Evolutionary conservation across 2,888 invertebrate species (phyloP), one percentile per base, ranked within the genome.

Genomic region (Sminthurides aquaticus): DNA sequence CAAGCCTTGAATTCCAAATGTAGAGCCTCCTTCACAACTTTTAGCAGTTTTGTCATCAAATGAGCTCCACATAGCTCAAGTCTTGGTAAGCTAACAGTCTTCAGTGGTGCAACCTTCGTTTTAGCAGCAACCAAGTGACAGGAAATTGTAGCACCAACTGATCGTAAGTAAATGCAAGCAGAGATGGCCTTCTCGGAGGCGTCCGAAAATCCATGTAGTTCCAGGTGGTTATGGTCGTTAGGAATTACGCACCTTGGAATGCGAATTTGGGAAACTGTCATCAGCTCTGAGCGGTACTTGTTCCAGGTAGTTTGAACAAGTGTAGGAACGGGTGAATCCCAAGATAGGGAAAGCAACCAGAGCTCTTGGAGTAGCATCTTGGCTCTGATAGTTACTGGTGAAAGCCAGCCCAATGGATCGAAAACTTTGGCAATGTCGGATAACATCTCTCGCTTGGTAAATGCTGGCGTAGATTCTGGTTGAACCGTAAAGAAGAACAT

Each of bases 31-130:
- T 49, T 27, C 0, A 71, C 62, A 8, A 65, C 65, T 1, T 56
- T 26, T 43, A 68, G 26, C 27, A 75, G 64, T 57, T 67, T 52
- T n/a, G 74, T 64, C 18, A 74, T 54, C 11, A 76, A 58, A 2
- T 71, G 34, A 8, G 76, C 75, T 18, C 64, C 73, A 28, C 71
- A 72, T 0, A 76, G 66, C 63, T 77, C 76, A 15, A 76, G 60
- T 15, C 69, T 25, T 22, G 76, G 76, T 24, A 76, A 26, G 2
- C 76, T 65, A 3, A 74, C 58, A 25, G 57, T 68, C 60, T 73
- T 73, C 18, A 71, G 22, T 11, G 74, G 74, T 3, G 74, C 71
- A 22, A 75, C 75, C 52, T 67, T 62, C 2, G 74, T 69, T 66
- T 75, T 74, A 11, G 73, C 54, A 26, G 65, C 63, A 20, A 75